Base-by-base conservation (phyloP, 1,140 invertebrate genomes). In the Laupala kohalensis region DNA sequence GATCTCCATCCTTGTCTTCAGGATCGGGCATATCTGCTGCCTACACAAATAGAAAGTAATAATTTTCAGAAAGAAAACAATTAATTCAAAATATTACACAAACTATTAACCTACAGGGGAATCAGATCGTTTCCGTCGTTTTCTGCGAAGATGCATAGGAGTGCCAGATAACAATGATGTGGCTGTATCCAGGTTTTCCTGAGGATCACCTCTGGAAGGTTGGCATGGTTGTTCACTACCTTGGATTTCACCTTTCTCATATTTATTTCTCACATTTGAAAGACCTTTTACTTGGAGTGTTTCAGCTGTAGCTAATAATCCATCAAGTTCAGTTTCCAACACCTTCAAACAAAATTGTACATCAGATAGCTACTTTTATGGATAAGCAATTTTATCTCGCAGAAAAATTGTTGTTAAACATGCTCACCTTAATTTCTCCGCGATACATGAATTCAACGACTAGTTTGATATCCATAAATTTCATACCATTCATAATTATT, bases 361-460 rank as follows among this genome's bases (percentile, higher is more conserved):
- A n/a, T 13, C 9, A 53, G 19, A 53, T 53, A 13, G 37, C 19
- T 53, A 53, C 1, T 53, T 53, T 13, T 53, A 4, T 53, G 19
- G 9, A 19, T 53, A 53, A 37, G 19, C 4, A 53, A 53, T 53
- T 9, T 15, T 37, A 37, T 37, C 30, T 15, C 30, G 15, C 28
- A 72, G 6, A 70, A 27, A 70, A 23, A 0, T 12, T 19, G 25
- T 25, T 69, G 25, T 25, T 27, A 13, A 71, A 64, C 64, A 71
- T 30, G 6, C 65, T 29, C 29, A 86, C 83, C 77, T 80, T 83
- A n/a, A 85, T 80, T 78, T 86, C 84, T 28, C 84, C 84, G 73
- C 79, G 78, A 76, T 86, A 86, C 81, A 86, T 85, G 76, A 85
- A 86, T 72, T 84, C 81, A 25, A 86, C 78, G 24, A 85, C 80